Base-by-base conservation (phyloP, 1,140 invertebrate genomes). In the Drosophila lacteicornis region DNA sequence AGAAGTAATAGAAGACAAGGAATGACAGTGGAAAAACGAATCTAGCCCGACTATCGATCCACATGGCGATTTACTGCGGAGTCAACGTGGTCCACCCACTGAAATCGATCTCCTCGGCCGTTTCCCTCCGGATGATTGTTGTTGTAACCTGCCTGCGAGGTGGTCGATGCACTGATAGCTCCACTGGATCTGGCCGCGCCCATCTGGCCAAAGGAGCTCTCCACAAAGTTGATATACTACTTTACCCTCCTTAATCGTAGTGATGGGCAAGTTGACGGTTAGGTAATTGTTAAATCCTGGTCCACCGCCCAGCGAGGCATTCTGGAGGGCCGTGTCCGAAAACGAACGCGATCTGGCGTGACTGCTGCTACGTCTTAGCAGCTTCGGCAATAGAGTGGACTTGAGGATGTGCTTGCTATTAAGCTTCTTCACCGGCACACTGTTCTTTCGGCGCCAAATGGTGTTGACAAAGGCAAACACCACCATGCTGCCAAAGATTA, bases 391-490 rank as follows among this genome's bases (percentile, higher is more conserved):
- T 45, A 97, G 82, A 0, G 97, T 97, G 30, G 96, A 97, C 93
- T 97, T 97, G 5, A 97, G 91, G 46, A 97, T 97, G 76, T 97
- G 96, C 80, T 96, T 97, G 82, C 96, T 97, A 85, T 96, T 97
- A 0, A 97, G 95, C 90, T 97, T 97, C 86, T 97, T 97, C 63
- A 97, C 79, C 51, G 95, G 96, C 1, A 97, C 96, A 82, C 95
- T 96, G 93, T 96, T 96, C 91, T 96, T 96, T 91, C 97, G 94
- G 46, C 97, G 94, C 94, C 97, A 97, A 86, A 97, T 97, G 0
- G 96, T 97, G 90, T 98, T 98, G 5, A 98, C 97, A 77, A 97
- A 96, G n/a, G 97, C 97, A 91, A 98, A 98, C 81, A 98, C 97
- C 2, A 98, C 95, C 91, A 98, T 94, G 5, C 96, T 96, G 15